Evolutionary conservation across 2,888 invertebrate species (phyloP).

Genomic region (Dilophus febrilis): DNA sequence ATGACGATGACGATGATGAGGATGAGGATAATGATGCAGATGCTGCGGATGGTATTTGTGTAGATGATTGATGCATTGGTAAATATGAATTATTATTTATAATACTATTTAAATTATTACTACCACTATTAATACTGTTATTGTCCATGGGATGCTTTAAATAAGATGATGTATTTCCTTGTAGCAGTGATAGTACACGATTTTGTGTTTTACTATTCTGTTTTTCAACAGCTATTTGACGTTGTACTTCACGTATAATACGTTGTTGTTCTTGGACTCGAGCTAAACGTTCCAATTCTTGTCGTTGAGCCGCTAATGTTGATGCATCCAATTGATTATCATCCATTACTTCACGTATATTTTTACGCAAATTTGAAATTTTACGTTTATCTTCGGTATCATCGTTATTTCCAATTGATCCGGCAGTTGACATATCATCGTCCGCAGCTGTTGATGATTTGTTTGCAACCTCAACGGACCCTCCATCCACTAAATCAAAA

Average conservation of each 20-base stretch:
- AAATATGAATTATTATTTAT: conserved; percentile 8
- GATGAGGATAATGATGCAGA: too few species aligned
- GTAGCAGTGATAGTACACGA: conserved; percentile 51
- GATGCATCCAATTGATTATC: conserved; percentile 85
- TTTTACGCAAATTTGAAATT: conserved; percentile 50
- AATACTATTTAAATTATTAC: conserved; percentile 7
- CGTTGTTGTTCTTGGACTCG: conserved; percentile 74
- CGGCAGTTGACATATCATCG: background rate
- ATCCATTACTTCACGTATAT: conserved; percentile 85
- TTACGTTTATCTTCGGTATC: conserved; percentile 12
- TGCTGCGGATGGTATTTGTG: too few species aligned
- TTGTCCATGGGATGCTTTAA: conserved; percentile 23
- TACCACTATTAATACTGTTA: background rate
- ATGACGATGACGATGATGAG: too few species aligned
- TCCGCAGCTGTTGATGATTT: conserved; percentile 14
- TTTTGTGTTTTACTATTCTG: conserved; percentile 50
- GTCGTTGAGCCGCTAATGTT: conserved; percentile 79
- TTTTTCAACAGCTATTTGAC: conserved; percentile 58
- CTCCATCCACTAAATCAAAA: conserved; percentile 20
- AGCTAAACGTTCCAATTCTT: conserved; percentile 75
- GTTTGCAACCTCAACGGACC: conserved; percentile 29
- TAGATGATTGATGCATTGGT: conserved; percentile 4
- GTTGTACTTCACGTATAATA: conserved; percentile 63
- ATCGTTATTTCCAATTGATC: background rate
- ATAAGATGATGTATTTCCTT: conserved; percentile 42